These are phyloP conservation scores for Melinaea menophilus DNA, from an alignment of 2,888 invertebrate species.

Conservation along the genomic window DNA sequence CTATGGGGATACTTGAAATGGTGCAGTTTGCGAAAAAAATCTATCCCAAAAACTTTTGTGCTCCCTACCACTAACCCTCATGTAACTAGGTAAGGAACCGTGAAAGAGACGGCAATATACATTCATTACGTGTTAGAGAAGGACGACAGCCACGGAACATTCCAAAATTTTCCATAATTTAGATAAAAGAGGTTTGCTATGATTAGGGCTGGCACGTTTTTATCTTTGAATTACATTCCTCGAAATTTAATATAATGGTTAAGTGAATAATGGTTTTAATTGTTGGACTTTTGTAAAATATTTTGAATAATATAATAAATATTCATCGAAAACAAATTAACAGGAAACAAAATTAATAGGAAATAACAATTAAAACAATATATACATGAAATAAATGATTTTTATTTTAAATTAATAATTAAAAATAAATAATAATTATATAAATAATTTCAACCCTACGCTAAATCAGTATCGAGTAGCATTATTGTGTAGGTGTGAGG, in stretches of 20 bases:
- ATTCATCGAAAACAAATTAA: too few relatives aligned
- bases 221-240: slow-evolving; percentile 5
- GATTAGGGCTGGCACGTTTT: slow-evolving; percentile 63
- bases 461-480: slow-evolving; percentile 51
- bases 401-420: not conserved
- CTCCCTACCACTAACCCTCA: slow-evolving; percentile 69
- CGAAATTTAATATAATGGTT: slow-evolving; percentile 2
- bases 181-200: slow-evolving; percentile 75
- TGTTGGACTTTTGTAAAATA: not conserved
- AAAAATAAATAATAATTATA: not conserved
- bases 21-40: slow-evolving; percentile 74
- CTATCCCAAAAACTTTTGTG: slow-evolving; percentile 72
- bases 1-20: slow-evolving; percentile 49
- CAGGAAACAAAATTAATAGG: too few relatives aligned
- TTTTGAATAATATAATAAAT: not conserved
- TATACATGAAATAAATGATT: too few relatives aligned
- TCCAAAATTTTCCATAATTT: slow-evolving; percentile 77
- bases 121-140: slow-evolving; percentile 48
- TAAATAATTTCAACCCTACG: slow-evolving; percentile 33
- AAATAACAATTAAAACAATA: too few relatives aligned
- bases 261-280: not conserved
- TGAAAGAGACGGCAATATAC: slow-evolving; percentile 49
- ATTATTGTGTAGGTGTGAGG: slow-evolving; percentile 48
- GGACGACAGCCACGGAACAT: slow-evolving; percentile 58
- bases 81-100: slow-evolving; percentile 59